These are phyloP conservation scores for Chamaetylas fuelleborni DNA, from an alignment of 2,113 vertebrate genomes.

Conservation along the genomic window DNA sequence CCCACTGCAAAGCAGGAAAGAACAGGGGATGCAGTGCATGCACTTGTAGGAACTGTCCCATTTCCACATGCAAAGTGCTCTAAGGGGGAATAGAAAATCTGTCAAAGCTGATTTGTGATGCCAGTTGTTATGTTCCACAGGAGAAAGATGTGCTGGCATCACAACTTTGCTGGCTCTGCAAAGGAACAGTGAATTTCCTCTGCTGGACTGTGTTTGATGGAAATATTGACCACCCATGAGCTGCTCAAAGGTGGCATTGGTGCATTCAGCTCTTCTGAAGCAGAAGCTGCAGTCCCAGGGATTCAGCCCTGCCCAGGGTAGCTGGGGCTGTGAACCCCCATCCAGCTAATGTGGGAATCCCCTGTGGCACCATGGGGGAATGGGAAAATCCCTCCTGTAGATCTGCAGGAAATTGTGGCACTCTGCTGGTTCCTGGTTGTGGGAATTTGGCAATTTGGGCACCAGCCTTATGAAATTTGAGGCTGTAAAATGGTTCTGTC, in stretches of 20 bases:
- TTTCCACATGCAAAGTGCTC: background rate
- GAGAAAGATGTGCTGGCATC: background rate
- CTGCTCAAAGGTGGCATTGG: fast-evolving
- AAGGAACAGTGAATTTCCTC: background rate
- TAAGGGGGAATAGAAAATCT: background rate
- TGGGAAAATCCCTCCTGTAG: background rate
- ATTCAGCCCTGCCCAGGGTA: background rate
- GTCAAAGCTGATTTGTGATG: background rate
- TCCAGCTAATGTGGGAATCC: background rate
- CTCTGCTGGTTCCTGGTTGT: background rate
- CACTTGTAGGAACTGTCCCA: background rate
- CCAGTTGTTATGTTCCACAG: background rate
- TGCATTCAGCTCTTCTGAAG: background rate
- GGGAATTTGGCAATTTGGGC: background rate
- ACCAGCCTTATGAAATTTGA: background rate
- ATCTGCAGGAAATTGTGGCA: background rate
- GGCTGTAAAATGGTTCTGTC: background rate
- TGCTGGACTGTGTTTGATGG: background rate
- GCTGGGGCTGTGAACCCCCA: background rate
- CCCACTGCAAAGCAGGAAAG: background rate
- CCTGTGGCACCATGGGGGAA: background rate
- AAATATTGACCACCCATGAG: fast-evolving
- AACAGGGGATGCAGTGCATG: fast-evolving
- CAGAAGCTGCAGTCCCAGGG: background rate
- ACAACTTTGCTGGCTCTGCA: background rate